Percentiles rank a stretch among this genome's conserved stretches.
phyloP scores from a whole-genome alignment of 2,113 vertebrate species.

The Herpailurus yagouaroundi region DNA sequence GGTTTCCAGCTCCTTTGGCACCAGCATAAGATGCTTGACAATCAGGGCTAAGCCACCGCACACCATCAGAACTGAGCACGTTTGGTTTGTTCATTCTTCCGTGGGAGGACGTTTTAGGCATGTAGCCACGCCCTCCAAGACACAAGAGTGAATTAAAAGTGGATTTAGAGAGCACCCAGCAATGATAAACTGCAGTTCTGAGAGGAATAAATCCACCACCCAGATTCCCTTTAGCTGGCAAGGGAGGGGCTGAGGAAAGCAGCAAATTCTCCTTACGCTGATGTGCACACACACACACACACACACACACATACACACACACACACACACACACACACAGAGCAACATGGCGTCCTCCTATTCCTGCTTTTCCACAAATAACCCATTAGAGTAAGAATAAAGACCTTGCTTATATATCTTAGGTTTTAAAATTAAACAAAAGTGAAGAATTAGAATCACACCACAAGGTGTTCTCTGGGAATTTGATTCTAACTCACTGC shows the following conservation, averaged over 20 bases:
- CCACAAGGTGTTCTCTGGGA: neutral
- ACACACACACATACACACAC: neutral
- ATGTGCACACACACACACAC: neutral
- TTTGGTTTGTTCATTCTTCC: slow-evolving; percentile 44
- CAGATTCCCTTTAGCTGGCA: neutral
- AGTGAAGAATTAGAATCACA: neutral
- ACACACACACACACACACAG: no score
- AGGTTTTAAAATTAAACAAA: neutral
- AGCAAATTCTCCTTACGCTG: neutral
- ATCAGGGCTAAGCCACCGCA: neutral
- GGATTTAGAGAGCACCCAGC: slow-evolving; percentile 71
- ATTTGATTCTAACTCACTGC: neutral
- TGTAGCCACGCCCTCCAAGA: slow-evolving; percentile 59
- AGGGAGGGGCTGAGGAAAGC: neutral
- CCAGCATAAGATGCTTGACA: neutral
- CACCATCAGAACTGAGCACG: neutral
- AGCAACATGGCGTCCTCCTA: neutral
- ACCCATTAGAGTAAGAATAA: neutral
- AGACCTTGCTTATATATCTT: neutral
- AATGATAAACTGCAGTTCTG: slow-evolving; percentile 54
- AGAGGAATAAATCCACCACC: slow-evolving; percentile 49
- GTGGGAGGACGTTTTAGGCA: slow-evolving; percentile 52
- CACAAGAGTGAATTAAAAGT: slow-evolving; percentile 77
- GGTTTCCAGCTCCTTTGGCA: neutral
- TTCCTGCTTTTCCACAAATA: neutral